Evolutionary conservation across 2,113 vertebrate species (phyloP).

Genomic region (Chrysemys picta): DNA sequence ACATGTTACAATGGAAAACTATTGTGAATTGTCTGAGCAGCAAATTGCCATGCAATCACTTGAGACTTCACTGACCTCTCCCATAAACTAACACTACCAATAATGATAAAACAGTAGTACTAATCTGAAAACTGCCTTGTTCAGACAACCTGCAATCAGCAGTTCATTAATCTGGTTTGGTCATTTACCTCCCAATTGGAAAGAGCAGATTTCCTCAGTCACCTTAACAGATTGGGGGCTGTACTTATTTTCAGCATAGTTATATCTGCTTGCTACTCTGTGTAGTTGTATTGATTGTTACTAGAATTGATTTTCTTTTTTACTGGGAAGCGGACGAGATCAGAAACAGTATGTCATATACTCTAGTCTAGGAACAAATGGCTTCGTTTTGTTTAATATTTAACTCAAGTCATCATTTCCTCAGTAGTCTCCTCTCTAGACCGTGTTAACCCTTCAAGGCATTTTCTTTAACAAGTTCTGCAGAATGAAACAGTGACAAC

Average conservation of each 20-base stretch:
- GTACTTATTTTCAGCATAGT: not conserved
- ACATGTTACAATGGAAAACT: not conserved
- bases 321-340: not conserved
- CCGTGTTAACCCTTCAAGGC: not conserved
- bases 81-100: not conserved
- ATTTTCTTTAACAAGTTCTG: not conserved
- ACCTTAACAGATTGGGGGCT: not conserved
- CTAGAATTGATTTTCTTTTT: not conserved
- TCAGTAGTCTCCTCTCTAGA: not conserved
- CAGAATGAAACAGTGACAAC: not conserved
- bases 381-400: not conserved
- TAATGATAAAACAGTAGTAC: not conserved
- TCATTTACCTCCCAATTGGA: not conserved
- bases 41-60: conserved; percentile 48
- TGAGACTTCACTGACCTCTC: conserved; percentile 45
- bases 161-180: not conserved
- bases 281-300: not conserved
- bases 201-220: not conserved
- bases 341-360: not conserved
- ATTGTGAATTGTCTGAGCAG: conserved; percentile 2
- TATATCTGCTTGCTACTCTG: not conserved
- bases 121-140: conserved; percentile 10
- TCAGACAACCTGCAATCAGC: not conserved
- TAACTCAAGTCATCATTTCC: not conserved
- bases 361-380: not conserved